phyloP scores from a whole-genome alignment of 2,888 invertebrate genomes.

The Antheraea assamensis region DNA sequence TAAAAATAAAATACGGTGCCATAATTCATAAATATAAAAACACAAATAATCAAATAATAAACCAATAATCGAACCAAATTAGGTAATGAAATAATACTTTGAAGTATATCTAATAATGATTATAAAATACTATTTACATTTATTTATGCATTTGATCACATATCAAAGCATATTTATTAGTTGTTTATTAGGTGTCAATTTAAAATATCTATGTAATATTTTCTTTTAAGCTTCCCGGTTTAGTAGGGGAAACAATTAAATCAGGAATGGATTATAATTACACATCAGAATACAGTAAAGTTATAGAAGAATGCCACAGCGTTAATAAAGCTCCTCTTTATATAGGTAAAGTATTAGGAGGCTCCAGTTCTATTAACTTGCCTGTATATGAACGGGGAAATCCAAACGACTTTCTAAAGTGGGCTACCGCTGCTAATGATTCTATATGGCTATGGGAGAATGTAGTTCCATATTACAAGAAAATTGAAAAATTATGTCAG shows the following conservation, averaged over 20 bases:
- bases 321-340: constrained; percentile 27
- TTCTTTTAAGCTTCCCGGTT: constrained; percentile 27
- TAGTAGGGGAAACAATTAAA: constrained; percentile 34
- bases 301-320: constrained; percentile 26
- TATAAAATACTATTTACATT: not conserved
- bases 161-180: no score
- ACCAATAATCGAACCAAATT: no score
- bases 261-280: constrained; percentile 35
- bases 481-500: constrained; percentile 43
- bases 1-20: no score
- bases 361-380: constrained; percentile 32
- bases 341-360: constrained; percentile 38
- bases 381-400: constrained; percentile 33
- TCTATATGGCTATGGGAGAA: constrained; percentile 44
- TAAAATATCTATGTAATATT: not conserved
- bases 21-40: no score
- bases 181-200: not conserved
- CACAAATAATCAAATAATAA: no score
- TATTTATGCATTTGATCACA: no score
- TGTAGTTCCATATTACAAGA: constrained; percentile 48
- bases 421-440: constrained; percentile 42
- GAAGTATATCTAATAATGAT: not conserved
- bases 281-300: constrained; percentile 28
- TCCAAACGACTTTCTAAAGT: constrained; percentile 42
- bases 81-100: no score